phyloP scores from a whole-genome alignment of 2,888 invertebrate genomes.

The Apodemia hepburni region DNA sequence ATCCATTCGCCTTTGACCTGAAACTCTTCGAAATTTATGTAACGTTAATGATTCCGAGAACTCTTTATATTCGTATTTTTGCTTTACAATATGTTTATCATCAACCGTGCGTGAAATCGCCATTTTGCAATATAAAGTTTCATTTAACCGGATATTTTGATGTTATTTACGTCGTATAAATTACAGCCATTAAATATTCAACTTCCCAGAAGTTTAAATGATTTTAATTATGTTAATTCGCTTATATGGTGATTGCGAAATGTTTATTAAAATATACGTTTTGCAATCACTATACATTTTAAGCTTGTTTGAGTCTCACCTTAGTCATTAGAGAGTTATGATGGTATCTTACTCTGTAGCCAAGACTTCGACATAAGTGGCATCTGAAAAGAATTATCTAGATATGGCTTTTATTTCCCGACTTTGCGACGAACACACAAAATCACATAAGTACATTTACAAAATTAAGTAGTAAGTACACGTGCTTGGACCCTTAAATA shows the following conservation, averaged over 20 bases:
- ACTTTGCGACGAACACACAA: no score
- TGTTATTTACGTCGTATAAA: constrained; percentile 2
- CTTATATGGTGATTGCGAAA: background rate
- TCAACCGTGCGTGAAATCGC: background rate
- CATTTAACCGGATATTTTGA: constrained; percentile 2
- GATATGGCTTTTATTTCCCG: no score
- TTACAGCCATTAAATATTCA: constrained; percentile 4
- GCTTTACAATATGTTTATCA: background rate
- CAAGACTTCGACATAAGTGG: no score
- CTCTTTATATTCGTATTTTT: background rate
- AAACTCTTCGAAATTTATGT: constrained; percentile 13
- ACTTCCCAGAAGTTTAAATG: background rate
- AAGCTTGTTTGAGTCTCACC: background rate
- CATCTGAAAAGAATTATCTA: no score
- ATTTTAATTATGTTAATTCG: background rate
- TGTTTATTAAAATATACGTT: background rate
- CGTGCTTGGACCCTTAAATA: no score
- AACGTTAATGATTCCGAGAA: background rate
- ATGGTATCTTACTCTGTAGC: background rate
- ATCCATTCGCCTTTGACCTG: constrained; percentile 51
- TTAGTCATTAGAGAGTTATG: background rate
- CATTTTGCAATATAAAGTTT: constrained; percentile 5
- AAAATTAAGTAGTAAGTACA: no score
- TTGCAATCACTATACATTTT: background rate
- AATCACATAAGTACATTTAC: no score